Percentiles rank a stretch among this genome's conserved stretches.
Evolutionary conservation across 92 coral and sea anemone genomes (phyloP).

Genomic region (Siderastrea siderea): DNA sequence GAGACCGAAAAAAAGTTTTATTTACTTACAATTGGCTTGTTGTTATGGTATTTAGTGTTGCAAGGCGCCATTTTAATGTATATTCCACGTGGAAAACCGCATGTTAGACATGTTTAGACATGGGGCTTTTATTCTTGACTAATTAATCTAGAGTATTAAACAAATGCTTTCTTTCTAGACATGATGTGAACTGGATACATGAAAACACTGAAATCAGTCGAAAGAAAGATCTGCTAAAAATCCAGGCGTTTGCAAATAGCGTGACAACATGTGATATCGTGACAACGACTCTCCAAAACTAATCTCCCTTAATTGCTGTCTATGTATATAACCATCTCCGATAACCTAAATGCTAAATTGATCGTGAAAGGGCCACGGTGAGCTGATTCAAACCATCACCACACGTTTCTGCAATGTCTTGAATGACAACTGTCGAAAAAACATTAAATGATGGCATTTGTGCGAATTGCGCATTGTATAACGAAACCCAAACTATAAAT

Average conservation of each 20-base stretch:
- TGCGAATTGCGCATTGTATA: too few species aligned
- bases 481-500: background rate
- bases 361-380: background rate
- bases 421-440: background rate
- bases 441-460: background rate
- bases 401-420: background rate
- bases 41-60: too few species aligned
- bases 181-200: background rate
- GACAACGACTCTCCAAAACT: background rate
- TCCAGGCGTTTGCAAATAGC: background rate
- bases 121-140: too few species aligned
- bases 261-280: background rate
- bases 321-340: constrained; percentile 6
- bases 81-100: too few species aligned
- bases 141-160: too few species aligned
- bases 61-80: too few species aligned
- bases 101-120: too few species aligned
- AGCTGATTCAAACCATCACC: background rate
- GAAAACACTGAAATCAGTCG: too few species aligned
- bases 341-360: background rate
- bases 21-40: too few species aligned
- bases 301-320: background rate
- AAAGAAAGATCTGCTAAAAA: background rate
- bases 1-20: too few species aligned
- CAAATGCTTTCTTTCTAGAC: too few species aligned